Conservation (phyloP, 2,888 invertebrate species). For the Tinea trinotella region DNA sequence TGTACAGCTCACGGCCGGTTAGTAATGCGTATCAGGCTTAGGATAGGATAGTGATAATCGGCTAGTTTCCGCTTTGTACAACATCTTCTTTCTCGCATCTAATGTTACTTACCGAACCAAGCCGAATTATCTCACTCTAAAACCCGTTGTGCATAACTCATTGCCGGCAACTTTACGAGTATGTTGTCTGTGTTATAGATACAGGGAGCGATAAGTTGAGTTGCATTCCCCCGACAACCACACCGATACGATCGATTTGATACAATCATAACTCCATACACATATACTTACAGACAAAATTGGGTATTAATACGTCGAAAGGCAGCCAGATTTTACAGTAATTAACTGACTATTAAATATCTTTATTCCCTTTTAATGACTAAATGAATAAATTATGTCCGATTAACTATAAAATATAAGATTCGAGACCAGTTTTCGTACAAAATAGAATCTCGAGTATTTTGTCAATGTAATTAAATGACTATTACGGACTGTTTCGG, state of each 20-base stretch:
- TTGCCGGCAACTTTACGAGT: too few relatives aligned
- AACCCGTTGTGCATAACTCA: too few relatives aligned
- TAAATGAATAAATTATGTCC: neutral
- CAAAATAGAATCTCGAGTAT: constrained; percentile 5
- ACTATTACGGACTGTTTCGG: neutral
- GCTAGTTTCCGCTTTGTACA: too few relatives aligned
- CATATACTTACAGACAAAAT: constrained; percentile 43
- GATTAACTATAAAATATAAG: neutral
- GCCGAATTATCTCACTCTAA: too few relatives aligned
- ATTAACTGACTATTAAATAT: constrained; percentile 19
- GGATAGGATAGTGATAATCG: too few relatives aligned
- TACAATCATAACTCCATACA: neutral
- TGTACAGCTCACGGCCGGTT: too few relatives aligned
- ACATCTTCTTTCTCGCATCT: too few relatives aligned
- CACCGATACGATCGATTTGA: neutral
- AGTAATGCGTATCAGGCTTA: too few relatives aligned
- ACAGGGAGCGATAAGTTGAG: neutral
- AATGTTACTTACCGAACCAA: too few relatives aligned
- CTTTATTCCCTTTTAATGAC: neutral
- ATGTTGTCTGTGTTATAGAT: too few relatives aligned
- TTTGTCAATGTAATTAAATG: neutral
- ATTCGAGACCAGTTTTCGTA: constrained; percentile 1
- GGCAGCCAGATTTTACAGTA: constrained; percentile 38
- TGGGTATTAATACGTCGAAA: constrained; percentile 30
- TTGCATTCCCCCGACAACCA: constrained; percentile 6